A percentile compares a stretch with the other conserved stretches of the same genome.
Evolutionary conservation across 2,888 invertebrate species (phyloP).

Genomic region (Proisotoma minuta): DNA sequence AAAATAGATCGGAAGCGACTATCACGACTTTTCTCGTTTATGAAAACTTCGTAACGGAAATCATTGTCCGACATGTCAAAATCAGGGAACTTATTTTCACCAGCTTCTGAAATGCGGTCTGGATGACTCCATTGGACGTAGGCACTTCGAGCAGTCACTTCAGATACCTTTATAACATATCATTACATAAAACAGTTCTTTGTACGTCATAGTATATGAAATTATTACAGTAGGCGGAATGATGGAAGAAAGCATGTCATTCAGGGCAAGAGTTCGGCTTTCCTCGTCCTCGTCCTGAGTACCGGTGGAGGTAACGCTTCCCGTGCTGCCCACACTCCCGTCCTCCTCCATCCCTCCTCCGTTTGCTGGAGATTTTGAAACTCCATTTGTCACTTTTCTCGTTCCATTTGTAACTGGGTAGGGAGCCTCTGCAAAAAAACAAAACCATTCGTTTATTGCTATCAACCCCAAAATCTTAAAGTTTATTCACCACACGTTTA

Average conservation of each 20-base stretch:
- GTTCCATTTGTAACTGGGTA: constrained; percentile 44
- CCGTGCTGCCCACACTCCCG: constrained; percentile 64
- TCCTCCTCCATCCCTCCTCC: constrained; percentile 51
- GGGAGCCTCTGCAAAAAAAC: constrained; percentile 23
- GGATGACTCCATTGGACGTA: constrained; percentile 77
- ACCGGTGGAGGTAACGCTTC: constrained; percentile 51
- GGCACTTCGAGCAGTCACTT: constrained; percentile 77
- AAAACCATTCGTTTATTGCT: background rate
- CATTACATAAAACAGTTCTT: background rate
- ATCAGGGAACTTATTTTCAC: constrained; percentile 55
- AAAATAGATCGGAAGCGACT: constrained; percentile 81
- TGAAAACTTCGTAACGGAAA: constrained; percentile 72
- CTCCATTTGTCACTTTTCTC: constrained; percentile 50
- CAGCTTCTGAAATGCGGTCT: constrained; percentile 54
- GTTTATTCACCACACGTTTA: constrained; percentile 29
- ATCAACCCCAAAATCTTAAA: too few relatives aligned
- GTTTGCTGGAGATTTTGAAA: constrained; percentile 33
- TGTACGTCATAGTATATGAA: background rate
- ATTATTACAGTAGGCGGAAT: constrained; percentile 66
- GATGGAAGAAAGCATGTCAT: constrained; percentile 68
- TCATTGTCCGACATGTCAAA: constrained; percentile 60
- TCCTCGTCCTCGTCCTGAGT: constrained; percentile 66
- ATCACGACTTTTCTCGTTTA: constrained; percentile 71
- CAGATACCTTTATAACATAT: constrained; percentile 62
- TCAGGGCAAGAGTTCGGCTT: constrained; percentile 58